These are phyloP conservation scores for Apamea crenata DNA, from an alignment of 2,888 invertebrate genomes.

Conservation along the genomic window DNA sequence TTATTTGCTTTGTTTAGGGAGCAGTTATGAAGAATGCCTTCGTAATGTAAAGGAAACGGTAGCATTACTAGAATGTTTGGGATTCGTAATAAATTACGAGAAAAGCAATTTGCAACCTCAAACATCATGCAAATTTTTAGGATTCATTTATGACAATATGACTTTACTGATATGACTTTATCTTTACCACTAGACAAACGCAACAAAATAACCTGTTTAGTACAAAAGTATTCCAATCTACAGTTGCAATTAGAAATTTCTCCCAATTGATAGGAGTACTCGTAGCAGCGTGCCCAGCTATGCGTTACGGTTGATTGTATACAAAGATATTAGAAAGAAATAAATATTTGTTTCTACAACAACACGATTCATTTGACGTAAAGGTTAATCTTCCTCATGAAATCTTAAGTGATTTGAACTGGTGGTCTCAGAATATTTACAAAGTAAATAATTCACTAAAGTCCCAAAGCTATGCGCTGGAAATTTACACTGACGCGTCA, in stretches of 20 bases:
- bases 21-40: conserved; percentile 13
- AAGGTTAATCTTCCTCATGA: background rate
- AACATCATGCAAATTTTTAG: conserved; percentile 22
- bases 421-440: too few species aligned
- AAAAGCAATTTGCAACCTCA: conserved; percentile 22
- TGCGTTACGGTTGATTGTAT: background rate
- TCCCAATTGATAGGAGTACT: conserved; percentile 18
- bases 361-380: background rate
- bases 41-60: conserved; percentile 18
- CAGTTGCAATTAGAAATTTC: background rate
- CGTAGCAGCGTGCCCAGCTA: conserved; percentile 19
- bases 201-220: background rate
- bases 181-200: conserved; percentile 21
- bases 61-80: conserved; percentile 5
- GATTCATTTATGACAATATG: conserved; percentile 27
- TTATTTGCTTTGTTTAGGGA: background rate
- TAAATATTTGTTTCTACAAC: conserved; percentile 15
- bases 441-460: conserved; percentile 2
- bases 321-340: conserved; percentile 10
- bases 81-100: conserved; percentile 29
- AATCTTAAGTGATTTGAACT: background rate
- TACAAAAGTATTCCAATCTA: conserved; percentile 1
- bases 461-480: background rate
- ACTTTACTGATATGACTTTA: conserved; percentile 15
- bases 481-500: background rate